Conservation (phyloP, 2,797 vertebrate species). For the Microchirus variegatus region DNA sequence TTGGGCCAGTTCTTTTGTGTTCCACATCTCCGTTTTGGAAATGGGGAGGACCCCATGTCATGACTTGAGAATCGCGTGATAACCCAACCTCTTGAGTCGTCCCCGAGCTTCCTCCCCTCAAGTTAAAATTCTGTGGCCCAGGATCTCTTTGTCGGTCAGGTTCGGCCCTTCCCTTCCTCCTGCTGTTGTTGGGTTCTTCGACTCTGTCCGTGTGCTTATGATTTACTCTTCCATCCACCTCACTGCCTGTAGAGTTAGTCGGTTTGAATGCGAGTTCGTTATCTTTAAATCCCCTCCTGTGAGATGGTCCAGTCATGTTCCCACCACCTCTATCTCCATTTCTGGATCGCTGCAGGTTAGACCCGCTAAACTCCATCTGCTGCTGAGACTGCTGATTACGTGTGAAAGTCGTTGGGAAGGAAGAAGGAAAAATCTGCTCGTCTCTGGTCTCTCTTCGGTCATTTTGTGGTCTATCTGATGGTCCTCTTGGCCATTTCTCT, state of each 20-base stretch:
- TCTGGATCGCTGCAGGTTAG: constrained; percentile 74
- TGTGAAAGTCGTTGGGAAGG: constrained; percentile 71
- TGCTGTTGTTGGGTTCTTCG: constrained; percentile 81
- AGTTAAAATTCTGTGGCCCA: constrained; percentile 77
- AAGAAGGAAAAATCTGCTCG: constrained; percentile 74
- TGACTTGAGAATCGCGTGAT: constrained; percentile 57
- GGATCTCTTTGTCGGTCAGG: constrained; percentile 84
- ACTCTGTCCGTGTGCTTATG: constrained; percentile 74
- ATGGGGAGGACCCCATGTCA: constrained; percentile 64
- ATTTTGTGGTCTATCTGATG: constrained; percentile 81
- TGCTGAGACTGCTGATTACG: constrained; percentile 84
- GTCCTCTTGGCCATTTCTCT: constrained; percentile 80
- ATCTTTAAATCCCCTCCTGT: constrained; percentile 73
- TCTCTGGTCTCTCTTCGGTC: constrained; percentile 75
- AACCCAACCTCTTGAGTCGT: constrained; percentile 72
- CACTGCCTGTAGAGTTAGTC: constrained; percentile 32
- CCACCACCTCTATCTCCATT: constrained; percentile 62
- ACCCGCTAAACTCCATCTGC: constrained; percentile 70
- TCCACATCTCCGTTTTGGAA: constrained; percentile 91
- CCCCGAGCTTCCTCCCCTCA: constrained; percentile 78
- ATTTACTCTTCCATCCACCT: constrained; percentile 62
- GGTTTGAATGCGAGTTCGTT: constrained; percentile 39
- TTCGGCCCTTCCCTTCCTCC: constrained; percentile 88
- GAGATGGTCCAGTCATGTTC: constrained; percentile 36
- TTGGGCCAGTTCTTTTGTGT: constrained; percentile 90